Conservation (phyloP, 2,797 vertebrate species). For the Benthosema pterotum region DNA sequence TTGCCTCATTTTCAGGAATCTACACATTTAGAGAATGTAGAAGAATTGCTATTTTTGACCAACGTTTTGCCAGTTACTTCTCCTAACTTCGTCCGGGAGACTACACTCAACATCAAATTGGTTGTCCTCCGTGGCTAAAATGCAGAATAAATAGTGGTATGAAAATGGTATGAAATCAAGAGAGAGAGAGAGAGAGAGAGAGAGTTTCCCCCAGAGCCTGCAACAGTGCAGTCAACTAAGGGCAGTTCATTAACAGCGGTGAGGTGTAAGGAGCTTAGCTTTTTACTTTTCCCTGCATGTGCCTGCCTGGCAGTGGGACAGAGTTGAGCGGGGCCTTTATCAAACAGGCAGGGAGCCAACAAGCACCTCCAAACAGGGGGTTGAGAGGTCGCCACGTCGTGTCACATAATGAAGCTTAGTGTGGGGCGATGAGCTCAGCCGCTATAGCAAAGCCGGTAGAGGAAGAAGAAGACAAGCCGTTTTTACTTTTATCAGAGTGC, state of each 20-base stretch:
- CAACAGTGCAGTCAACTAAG: constrained; percentile 74
- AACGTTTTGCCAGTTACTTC: too few species aligned
- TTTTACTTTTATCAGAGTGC: constrained; percentile 22
- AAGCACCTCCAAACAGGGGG: constrained; percentile 65
- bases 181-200: constrained; percentile 2
- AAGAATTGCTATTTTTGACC: too few species aligned
- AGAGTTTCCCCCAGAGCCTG: constrained; percentile 50
- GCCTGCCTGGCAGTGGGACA: constrained; percentile 67
- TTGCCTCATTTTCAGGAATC: too few species aligned
- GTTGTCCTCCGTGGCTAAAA: too few species aligned
- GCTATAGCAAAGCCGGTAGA: constrained; percentile 34
- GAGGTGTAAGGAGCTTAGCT: constrained; percentile 64
- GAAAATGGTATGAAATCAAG: too few species aligned
- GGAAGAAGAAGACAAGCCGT: constrained; percentile 46
- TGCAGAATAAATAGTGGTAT: too few species aligned
- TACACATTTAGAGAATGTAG: too few species aligned
- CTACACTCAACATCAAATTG: too few species aligned
- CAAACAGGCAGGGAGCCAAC: constrained; percentile 61
- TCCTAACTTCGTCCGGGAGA: too few species aligned
- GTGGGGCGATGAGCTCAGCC: constrained; percentile 42
- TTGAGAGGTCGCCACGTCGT: constrained; percentile 70
- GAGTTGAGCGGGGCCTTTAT: constrained; percentile 54
- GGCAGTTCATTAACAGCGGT: constrained; percentile 74
- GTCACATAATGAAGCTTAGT: constrained; percentile 64
- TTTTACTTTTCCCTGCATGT: constrained; percentile 63